Base-by-base conservation (phyloP, 1,140 invertebrate genomes). In the Drosophila busckii region DNA sequence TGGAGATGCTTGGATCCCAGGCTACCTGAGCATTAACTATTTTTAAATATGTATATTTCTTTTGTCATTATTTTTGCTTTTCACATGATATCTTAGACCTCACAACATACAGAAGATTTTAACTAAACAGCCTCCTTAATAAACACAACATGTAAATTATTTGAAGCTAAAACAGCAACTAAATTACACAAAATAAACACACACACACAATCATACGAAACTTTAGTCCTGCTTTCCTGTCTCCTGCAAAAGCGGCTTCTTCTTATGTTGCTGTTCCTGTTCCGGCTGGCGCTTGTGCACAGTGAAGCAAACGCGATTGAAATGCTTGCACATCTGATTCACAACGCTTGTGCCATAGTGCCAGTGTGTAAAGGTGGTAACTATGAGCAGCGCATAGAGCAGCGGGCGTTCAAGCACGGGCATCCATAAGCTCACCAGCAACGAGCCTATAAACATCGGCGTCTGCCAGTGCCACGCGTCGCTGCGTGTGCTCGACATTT, bases 401-500 rank as follows among this genome's bases (percentile, higher is more conserved):
- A 93, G 82, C 10, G 89, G 78, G 2, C 93, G 73, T 85, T 98
- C 96, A 58, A 92, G 82, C 4, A 87, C 86, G 3, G 92, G 92
- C 12, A 92, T 71, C 37, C 92, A 87, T 26, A 92, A 82, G 0
- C 91, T 90, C 1, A 91, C 13, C 2, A 90, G 9, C 2, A 91
- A 87, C 5, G 89, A 89, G 0, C 88, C 37, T 3, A 88, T 70
- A 28, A 93, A 89, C 17, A 96, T 94, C 52, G 94, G 88, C 37
- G 97, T 88, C 73, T 98, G 90, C 92, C 92, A 94, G 78, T 97
- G 96, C 62, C 95, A 89, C 32, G 91, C 87, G 73, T 98, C 95
- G 89, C 96, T 97, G 37, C 94, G 91, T 4, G 93, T 95, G 80
- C 93, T 92, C 69, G 94, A 96, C 97, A 99, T 99, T 89, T 99